Conservation (phyloP, 2,888 invertebrate genomes). For the Agrochola circellaris region DNA sequence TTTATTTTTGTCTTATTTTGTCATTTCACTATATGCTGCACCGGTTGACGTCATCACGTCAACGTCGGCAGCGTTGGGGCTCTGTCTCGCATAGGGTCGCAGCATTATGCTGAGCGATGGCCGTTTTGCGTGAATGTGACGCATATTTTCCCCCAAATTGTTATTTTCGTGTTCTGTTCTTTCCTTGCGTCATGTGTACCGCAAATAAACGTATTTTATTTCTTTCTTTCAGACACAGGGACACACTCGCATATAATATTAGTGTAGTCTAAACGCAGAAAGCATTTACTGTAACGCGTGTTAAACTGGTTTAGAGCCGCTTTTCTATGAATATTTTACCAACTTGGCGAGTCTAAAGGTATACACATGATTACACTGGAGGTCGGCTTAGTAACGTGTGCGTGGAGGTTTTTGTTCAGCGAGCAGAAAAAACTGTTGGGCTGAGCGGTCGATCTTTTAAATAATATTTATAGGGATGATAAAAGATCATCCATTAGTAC, state of each 20-base stretch:
- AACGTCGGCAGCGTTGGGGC: too few species aligned
- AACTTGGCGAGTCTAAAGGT: constrained; percentile 35
- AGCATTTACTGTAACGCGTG: constrained; percentile 18
- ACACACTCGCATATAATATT: background rate
- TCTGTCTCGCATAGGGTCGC: too few species aligned
- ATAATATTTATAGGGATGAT: background rate
- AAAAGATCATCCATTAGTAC: constrained; percentile 1
- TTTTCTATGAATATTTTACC: constrained; percentile 56
- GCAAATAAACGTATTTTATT: too few species aligned
- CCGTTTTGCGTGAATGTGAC: too few species aligned
- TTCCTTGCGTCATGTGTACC: too few species aligned
- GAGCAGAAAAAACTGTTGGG: constrained; percentile 17
- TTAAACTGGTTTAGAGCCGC: constrained; percentile 32
- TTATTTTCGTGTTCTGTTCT: too few species aligned
- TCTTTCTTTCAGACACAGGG: background rate
- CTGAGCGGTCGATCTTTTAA: constrained; percentile 3
- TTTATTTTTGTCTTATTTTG: too few species aligned
- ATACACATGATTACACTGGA: constrained; percentile 45
- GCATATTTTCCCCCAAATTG: too few species aligned
- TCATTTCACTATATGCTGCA: too few species aligned
- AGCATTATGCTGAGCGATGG: too few species aligned
- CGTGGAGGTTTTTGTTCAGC: constrained; percentile 28
- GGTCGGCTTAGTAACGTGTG: constrained; percentile 10
- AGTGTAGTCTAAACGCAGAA: constrained; percentile 27
- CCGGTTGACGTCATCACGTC: too few species aligned